Conservation (phyloP, 2,888 invertebrate genomes). For the Salpingus planirostris region DNA sequence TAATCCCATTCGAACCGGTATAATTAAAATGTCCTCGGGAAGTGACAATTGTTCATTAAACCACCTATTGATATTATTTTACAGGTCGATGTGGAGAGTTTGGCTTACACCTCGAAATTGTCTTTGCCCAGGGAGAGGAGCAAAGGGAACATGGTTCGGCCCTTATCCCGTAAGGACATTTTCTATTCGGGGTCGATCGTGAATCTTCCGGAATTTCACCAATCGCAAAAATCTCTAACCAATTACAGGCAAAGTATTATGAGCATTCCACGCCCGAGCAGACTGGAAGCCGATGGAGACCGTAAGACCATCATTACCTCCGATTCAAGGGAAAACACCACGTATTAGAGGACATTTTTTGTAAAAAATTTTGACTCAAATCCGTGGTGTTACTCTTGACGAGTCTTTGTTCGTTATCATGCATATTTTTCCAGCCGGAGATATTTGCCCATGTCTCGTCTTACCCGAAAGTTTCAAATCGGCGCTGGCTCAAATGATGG, state of each 20-base stretch:
- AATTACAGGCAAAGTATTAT: conserved; percentile 88
- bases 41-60: too few species aligned
- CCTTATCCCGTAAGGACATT: conserved; percentile 90
- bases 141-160: conserved; percentile 67
- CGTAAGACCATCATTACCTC: conserved; percentile 49
- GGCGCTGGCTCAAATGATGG: conserved; percentile 82
- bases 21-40: too few species aligned
- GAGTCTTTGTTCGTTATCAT: conserved; percentile 1
- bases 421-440: conserved; percentile 54
- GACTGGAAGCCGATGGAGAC: conserved; percentile 50
- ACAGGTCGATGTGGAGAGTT: conserved; percentile 57
- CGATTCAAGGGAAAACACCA: too few species aligned
- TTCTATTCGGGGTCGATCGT: conserved; percentile 95
- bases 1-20: too few species aligned
- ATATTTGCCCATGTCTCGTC: conserved; percentile 69
- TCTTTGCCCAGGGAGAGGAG: conserved; percentile 48
- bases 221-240: conserved; percentile 82
- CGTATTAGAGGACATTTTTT: too few species aligned
- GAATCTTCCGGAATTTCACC: conserved; percentile 87
- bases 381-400: neutral
- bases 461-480: conserved; percentile 74
- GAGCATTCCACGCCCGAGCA: conserved; percentile 66
- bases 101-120: conserved; percentile 57
- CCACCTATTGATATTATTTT: conserved; percentile 8
- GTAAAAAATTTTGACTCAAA: too few species aligned